Base-by-base conservation (phyloP, 2,888 invertebrate species). In the Acholoe squamosa region DNA sequence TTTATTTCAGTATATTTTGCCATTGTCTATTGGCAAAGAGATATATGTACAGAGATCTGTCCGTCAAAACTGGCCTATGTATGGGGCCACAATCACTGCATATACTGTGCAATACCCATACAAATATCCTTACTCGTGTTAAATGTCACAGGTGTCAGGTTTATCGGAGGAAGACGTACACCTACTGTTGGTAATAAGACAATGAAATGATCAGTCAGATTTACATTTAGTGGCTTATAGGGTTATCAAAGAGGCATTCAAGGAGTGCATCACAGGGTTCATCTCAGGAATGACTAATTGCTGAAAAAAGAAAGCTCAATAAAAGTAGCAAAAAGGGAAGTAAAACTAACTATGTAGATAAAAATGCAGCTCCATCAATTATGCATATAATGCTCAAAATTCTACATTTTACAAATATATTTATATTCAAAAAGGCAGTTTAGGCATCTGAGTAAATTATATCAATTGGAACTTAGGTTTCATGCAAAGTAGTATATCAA, bases 161-260 rank as follows among this genome's bases (percentile, higher is more conserved):
- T 71, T 71, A 71, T 71, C 25, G 71, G 80, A 16, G 43, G 80
- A n/a, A 80, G 43, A n/a, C 80, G 80, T 80, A 80, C 19, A 43
- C 80, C 80, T 80, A 80, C 31, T 34, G 33, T 22, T 22, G 33
- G 80, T 80, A 43, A 80, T 3, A 14, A 61, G 61, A 61, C 14
- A 14, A 19, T 19, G 19, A n/a, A n/a, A n/a, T n/a, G 12, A 61
- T 61, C 19, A 61, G 61, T 61, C n/a, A n/a, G 61, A n/a, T 61
- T 3, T 61, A 61, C 3, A 7, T 43, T 43, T 43, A 43, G 43
- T 61, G 61, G 61, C 19, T 61, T 61, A 61, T 19, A n/a, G 5
- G 61, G 43, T 43, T 61, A 61, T 7, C 19, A n/a, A 19, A 61
- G 61, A 3, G n/a, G 61, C 61, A n/a, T 61, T 12, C 61, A 61